These are phyloP conservation scores for Rhorus exstirpatorius DNA, from an alignment of 2,888 invertebrate genomes.

Conservation along the genomic window DNA sequence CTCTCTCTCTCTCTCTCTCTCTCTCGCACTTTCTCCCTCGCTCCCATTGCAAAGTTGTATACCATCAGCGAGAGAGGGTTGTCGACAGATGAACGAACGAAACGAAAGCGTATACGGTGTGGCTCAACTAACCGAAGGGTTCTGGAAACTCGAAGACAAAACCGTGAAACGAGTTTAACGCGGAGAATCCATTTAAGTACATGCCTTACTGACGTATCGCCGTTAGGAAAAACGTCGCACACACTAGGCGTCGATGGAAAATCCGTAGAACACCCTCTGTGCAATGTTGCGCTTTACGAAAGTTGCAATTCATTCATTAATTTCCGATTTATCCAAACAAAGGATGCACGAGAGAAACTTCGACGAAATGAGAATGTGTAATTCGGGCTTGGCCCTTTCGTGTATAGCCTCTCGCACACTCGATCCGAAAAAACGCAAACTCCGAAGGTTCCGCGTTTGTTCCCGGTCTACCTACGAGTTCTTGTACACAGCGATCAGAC, in stretches of 20 bases:
- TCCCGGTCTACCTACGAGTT: no score
- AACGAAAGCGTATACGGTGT: conserved; percentile 18
- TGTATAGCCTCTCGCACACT: no score
- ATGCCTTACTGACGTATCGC: conserved; percentile 5
- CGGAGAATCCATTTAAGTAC: conserved; percentile 34
- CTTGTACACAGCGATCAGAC: no score
- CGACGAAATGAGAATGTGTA: background rate
- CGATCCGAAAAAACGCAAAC: no score
- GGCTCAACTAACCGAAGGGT: conserved; percentile 5
- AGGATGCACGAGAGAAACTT: conserved; percentile 18
- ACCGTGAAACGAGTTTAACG: conserved; percentile 36
- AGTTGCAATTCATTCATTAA: conserved; percentile 27
- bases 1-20: background rate
- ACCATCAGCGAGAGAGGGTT: background rate
- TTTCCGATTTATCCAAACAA: background rate
- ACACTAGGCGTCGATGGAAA: background rate
- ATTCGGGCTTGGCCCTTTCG: no score
- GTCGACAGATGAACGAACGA: background rate
- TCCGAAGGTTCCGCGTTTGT: no score
- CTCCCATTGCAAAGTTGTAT: conserved; percentile 12
- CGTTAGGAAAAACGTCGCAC: background rate
- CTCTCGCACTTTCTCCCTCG: background rate
- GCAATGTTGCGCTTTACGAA: background rate
- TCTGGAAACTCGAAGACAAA: conserved; percentile 12
- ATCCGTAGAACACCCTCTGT: background rate